These are phyloP conservation scores for Fringilla coelebs DNA, from an alignment of 2,797 vertebrate genomes.

Conservation along the genomic window DNA sequence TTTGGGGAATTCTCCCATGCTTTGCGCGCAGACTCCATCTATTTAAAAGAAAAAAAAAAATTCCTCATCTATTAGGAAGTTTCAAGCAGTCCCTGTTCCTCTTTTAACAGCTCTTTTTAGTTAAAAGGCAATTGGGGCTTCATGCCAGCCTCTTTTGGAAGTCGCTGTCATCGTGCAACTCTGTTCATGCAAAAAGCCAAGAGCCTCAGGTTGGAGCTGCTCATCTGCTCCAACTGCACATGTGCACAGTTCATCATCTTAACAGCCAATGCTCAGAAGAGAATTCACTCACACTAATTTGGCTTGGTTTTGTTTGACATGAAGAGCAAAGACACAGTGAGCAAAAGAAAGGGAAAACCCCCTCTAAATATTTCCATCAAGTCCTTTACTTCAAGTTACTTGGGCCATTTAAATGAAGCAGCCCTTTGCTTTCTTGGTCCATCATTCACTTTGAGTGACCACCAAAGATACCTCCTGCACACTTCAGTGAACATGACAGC, in stretches of 20 bases:
- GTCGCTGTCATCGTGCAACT: constrained; percentile 41
- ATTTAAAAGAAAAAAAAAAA: constrained; percentile 12
- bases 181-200: constrained; percentile 61
- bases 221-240: constrained; percentile 18
- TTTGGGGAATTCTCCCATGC: constrained; percentile 99
- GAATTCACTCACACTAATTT: not conserved
- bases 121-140: constrained; percentile 34
- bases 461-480: not conserved
- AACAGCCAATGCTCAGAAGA: not conserved
- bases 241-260: not conserved
- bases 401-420: not conserved
- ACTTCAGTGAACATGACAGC: not conserved
- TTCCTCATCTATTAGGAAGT: constrained; percentile 23
- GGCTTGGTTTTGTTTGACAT: not conserved
- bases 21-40: constrained; percentile 99
- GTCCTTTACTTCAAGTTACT: not conserved
- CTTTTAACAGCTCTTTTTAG: not conserved
- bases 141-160: constrained; percentile 51
- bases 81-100: not conserved
- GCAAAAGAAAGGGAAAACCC: not conserved
- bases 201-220: constrained; percentile 19
- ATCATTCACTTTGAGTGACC: not conserved
- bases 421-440: not conserved
- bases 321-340: constrained; percentile 20
- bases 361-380: not conserved